A percentile compares a stretch with the other conserved stretches of the same genome.
Evolutionary conservation across 2,888 invertebrate species (phyloP).

Genomic region (Drosophila niveifrons): DNA sequence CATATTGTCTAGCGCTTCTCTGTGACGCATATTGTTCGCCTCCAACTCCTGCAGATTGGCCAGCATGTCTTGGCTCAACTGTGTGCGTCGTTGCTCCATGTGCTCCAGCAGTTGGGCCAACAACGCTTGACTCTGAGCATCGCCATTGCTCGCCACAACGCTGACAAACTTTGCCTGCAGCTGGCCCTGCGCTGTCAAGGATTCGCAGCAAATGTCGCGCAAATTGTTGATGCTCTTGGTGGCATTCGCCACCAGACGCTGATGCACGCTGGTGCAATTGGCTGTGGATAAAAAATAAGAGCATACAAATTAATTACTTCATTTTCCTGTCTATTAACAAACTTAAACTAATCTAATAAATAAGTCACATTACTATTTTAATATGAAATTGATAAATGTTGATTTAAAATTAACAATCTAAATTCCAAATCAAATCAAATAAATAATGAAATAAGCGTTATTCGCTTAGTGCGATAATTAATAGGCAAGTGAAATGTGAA

Average conservation of each 20-base stretch:
- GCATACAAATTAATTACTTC: too few species aligned
- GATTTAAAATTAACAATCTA: too few species aligned
- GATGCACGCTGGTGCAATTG: constrained; percentile 72
- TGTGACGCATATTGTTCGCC: constrained; percentile 72
- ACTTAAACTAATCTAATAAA: too few species aligned
- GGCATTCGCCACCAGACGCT: constrained; percentile 69
- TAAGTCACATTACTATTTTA: too few species aligned
- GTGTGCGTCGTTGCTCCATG: constrained; percentile 63
- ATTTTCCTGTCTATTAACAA: too few species aligned
- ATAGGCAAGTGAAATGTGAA: too few species aligned
- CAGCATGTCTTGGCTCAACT: constrained; percentile 67
- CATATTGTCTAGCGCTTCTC: constrained; percentile 62
- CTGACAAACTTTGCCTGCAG: constrained; percentile 64
- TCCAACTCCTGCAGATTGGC: constrained; percentile 66
- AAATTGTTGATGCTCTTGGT: constrained; percentile 72
- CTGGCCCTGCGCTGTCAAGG: constrained; percentile 57
- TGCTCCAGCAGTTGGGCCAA: constrained; percentile 68
- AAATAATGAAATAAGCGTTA: too few species aligned
- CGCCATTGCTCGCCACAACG: constrained; percentile 51
- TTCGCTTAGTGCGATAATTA: too few species aligned
- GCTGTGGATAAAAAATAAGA: constrained; percentile 29
- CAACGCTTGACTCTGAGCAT: constrained; percentile 62
- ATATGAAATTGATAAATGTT: too few species aligned
- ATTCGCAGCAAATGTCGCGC: constrained; percentile 62
- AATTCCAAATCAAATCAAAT: too few species aligned